phyloP scores from a whole-genome alignment of 2,888 invertebrate genomes.

The Lysandra coridon region DNA sequence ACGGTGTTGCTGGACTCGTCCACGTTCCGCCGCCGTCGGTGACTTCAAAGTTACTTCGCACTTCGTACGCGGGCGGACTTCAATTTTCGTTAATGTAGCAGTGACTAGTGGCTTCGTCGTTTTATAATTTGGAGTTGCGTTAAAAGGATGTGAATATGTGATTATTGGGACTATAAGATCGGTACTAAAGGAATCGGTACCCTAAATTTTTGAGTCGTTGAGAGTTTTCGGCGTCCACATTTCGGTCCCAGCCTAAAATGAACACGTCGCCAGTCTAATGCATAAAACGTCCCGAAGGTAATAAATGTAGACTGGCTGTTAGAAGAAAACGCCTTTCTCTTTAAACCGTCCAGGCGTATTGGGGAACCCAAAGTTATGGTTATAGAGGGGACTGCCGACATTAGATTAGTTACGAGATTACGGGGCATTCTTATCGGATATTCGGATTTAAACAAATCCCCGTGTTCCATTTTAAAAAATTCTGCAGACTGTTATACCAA shows the following conservation, averaged over 20 bases:
- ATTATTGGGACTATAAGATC: background rate
- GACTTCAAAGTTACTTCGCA: slow-evolving; percentile 31
- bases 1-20: slow-evolving; percentile 31
- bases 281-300: background rate
- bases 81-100: slow-evolving; percentile 7
- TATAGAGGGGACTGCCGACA: background rate
- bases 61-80: slow-evolving; percentile 8
- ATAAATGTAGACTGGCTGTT: background rate
- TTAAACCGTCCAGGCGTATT: background rate
- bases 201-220: background rate
- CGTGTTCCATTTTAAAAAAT: background rate
- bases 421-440: background rate
- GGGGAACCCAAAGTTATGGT: background rate
- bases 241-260: background rate
- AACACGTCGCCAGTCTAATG: background rate
- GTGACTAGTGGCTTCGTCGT: background rate
- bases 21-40: slow-evolving; percentile 28
- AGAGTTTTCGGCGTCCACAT: background rate
- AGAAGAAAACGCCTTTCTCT: background rate
- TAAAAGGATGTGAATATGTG: background rate
- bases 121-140: background rate
- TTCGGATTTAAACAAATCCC: background rate
- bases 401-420: background rate
- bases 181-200: background rate
- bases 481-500: background rate